Evolutionary conservation across 2,888 invertebrate genomes (phyloP), one percentile per base, ranked within the genome.

Genomic region (Galeruca laticollis): DNA sequence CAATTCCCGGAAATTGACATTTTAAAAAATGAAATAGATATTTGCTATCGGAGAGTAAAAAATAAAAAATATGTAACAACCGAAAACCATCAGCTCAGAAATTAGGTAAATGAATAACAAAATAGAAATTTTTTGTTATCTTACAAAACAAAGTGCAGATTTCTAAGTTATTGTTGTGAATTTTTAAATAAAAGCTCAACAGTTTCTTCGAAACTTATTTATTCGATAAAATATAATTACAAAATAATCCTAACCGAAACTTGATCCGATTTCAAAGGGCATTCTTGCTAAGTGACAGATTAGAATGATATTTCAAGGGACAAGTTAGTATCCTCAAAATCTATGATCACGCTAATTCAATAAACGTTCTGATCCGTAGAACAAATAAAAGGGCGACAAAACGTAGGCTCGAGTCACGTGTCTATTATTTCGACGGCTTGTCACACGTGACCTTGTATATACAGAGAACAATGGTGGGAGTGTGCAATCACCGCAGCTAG

Each of bases 321-420:
- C 83, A 80, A 78, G 62, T 37, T 52, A 35, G 11, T 26, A 21
- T 52, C 56, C 26, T 47, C 43, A 47, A 43, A 26, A 47, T 47
- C 78, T 76, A 78, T 79, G 78, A 81, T 81, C 81, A 81, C 72
- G 80, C 79, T 83, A 83, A 83, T 83, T 82, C 83, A 82, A 83
- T 83, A 81, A 82, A 76, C 80, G 80, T 78, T 81, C 80, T 79
- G 79, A 79, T 79, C 82, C 81, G 78, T 77, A 79, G 80, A 81
- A 79, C 81, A 82, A 83, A 83, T 78, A 82, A 75, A 77, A 78
- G 77, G 78, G 78, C 77, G 72, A 69, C 68, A 69, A 69, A 72
- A 72, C 72, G 69, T 70, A 69, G 74, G 59, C 73, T 66, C 47
- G 40, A 60, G 71, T 72, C 78, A 78, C 78, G 75, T 74, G 77